Evolutionary conservation across 1,140 invertebrate genomes (phyloP), one percentile per base, ranked within the genome.

Genomic region (Camponotus vicinus): DNA sequence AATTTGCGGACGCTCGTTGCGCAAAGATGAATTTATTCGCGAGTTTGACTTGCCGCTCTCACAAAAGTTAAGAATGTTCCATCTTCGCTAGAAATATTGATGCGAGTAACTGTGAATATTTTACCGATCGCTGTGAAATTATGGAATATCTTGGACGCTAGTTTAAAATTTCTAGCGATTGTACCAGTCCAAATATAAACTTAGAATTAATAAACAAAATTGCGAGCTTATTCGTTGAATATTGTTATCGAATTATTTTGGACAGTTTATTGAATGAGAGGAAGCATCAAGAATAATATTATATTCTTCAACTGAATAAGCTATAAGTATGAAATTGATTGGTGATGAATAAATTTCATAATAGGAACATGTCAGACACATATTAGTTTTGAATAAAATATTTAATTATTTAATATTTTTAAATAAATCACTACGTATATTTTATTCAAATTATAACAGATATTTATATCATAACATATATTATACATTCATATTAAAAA

Each of bases 21-120:
- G 40, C 27, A 49, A 37, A 82, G 67, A 61, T 82, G 59, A 42
- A 82, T 61, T 73, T 18, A 73, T 45, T 82, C 18, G 55, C 37
- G 21, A 73, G 4, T 61, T 75, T 5, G 32, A 61, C 40, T 52
- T 52, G 40, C n/a, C 27, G 55, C 18, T 55, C 32, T 70, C 21
- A 21, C 15, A 2, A 83, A 83, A 15, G 15, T 61, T 49, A 18
- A 61, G 40, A 71, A 61, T 49, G 57, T 75, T 71, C 27, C 27
- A 61, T 45, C 13, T 45, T 45, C 27, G 13, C 18, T 7, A 34
- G 15, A 80, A 80, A 42, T 70, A 40, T n/a, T n/a, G 42, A 21
- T 9, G 1, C 34, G 3, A 37, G 21, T 7, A 77, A 7, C 27
- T 42, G 3, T 3, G 6, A 13, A 45, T 45, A 34, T 78, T 66